phyloP scores from a whole-genome alignment of 2,888 invertebrate genomes.

The Hololepta plana region DNA sequence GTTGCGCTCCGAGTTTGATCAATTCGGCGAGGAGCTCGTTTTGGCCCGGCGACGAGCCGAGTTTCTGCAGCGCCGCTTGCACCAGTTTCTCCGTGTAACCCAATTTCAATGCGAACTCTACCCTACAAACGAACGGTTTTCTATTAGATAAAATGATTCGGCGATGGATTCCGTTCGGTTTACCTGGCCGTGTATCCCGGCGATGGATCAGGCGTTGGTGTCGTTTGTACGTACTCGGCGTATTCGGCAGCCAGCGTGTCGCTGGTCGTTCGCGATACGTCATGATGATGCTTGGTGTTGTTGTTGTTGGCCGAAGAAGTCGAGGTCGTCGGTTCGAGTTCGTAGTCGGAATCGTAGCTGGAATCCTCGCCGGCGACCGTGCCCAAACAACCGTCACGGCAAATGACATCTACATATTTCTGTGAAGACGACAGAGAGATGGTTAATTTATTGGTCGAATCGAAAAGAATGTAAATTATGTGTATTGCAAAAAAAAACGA shows the following conservation, averaged over 20 bases:
- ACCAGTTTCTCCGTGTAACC: slow-evolving; percentile 82
- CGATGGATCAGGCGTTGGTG: slow-evolving; percentile 20
- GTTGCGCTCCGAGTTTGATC: slow-evolving; percentile 55
- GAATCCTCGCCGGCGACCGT: slow-evolving; percentile 51
- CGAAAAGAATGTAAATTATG: not conserved
- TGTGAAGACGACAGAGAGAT: slow-evolving; percentile 25
- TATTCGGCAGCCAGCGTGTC: slow-evolving; percentile 75
- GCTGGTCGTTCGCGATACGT: slow-evolving; percentile 65
- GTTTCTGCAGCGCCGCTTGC: slow-evolving; percentile 59
- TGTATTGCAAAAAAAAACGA: not conserved
- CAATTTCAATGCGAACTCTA: slow-evolving; percentile 81
- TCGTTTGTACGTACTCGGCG: slow-evolving; percentile 59
- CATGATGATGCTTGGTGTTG: slow-evolving; percentile 36
- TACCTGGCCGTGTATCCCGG: slow-evolving; percentile 26
- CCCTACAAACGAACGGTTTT: slow-evolving; percentile 26
- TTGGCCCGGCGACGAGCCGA: slow-evolving; percentile 72
- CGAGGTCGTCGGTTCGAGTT: slow-evolving; percentile 26
- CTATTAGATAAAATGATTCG: not conserved
- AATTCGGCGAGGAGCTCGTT: slow-evolving; percentile 80
- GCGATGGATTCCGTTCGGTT: slow-evolving; percentile 1
- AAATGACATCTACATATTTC: slow-evolving; percentile 56
- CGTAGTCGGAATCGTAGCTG: slow-evolving; percentile 73
- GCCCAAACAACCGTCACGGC: slow-evolving; percentile 31
- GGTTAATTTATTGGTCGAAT: not conserved
- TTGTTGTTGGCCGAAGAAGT: slow-evolving; percentile 7